Evolutionary conservation across 2,113 vertebrate genomes (phyloP).

Genomic region (Alligator mississippiensis): DNA sequence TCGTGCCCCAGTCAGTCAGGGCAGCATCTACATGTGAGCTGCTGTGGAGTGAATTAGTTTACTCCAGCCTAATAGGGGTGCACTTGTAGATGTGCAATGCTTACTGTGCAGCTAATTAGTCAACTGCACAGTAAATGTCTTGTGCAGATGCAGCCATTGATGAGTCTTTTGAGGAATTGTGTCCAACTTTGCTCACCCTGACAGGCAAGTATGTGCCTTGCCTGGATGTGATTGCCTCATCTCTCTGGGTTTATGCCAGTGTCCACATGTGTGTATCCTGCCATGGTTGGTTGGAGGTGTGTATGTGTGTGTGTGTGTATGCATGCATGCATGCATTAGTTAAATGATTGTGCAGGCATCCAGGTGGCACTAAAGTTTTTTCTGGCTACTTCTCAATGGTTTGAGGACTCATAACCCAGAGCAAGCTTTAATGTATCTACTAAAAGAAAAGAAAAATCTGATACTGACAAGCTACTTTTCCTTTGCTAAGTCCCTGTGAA

Average conservation of each 20-base stretch:
- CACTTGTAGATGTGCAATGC: too few species aligned
- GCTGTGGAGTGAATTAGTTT: too few species aligned
- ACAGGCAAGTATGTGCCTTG: not conserved
- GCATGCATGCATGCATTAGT: too few species aligned
- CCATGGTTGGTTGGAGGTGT: not conserved
- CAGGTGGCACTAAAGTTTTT: not conserved
- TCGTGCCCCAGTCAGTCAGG: too few species aligned
- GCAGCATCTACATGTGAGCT: too few species aligned
- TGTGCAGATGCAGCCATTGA: too few species aligned
- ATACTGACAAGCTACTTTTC: not conserved
- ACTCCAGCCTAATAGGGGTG: too few species aligned
- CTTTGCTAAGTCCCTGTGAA: not conserved
- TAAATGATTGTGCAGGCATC: not conserved
- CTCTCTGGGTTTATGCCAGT: not conserved
- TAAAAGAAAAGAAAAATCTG: not conserved
- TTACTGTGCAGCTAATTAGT: too few species aligned
- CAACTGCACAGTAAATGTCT: too few species aligned
- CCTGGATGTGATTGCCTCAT: not conserved
- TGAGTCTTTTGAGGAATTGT: not conserved
- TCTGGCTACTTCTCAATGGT: not conserved
- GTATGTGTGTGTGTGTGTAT: fast-evolving
- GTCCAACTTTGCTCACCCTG: not conserved
- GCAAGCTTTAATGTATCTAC: not conserved
- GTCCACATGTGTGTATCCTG: not conserved
- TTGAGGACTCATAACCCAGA: not conserved